phyloP scores from a whole-genome alignment of 1,140 invertebrate genomes.

The Elysia chlorotica region DNA sequence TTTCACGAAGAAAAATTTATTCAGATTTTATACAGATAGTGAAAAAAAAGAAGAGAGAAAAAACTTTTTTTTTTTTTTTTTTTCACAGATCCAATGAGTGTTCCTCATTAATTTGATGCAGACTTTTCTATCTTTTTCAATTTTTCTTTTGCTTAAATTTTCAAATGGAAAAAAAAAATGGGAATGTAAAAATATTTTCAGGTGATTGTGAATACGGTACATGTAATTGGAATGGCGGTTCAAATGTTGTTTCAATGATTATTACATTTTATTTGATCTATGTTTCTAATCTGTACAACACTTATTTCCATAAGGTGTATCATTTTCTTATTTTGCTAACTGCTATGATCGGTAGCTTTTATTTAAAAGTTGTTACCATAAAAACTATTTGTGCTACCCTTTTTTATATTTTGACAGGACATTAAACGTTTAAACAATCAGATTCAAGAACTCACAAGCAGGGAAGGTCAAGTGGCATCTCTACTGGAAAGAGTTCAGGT shows the following conservation, averaged over 20 bases:
- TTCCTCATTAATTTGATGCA: no score
- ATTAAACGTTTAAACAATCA: conserved; percentile 30
- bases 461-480: conserved; percentile 29
- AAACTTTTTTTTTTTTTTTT: background rate
- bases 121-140: background rate
- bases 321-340: background rate
- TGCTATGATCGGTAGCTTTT: background rate
- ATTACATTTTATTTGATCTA: background rate
- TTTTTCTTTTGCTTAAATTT: background rate
- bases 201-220: background rate
- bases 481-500: conserved; percentile 43
- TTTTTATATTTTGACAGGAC: conserved; percentile 32
- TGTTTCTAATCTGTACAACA: background rate
- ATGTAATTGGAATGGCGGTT: background rate
- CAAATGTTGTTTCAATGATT: background rate
- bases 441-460: conserved; percentile 30
- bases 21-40: no score
- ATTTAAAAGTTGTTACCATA: background rate
- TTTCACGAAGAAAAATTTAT: background rate
- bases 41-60: no score
- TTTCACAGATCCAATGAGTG: no score
- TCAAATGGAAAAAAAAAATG: background rate
- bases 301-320: background rate
- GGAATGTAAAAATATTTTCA: background rate
- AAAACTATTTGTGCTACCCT: background rate